These are phyloP conservation scores for Pseudoips prasinana DNA, from an alignment of 2,888 invertebrate genomes.

Conservation along the genomic window DNA sequence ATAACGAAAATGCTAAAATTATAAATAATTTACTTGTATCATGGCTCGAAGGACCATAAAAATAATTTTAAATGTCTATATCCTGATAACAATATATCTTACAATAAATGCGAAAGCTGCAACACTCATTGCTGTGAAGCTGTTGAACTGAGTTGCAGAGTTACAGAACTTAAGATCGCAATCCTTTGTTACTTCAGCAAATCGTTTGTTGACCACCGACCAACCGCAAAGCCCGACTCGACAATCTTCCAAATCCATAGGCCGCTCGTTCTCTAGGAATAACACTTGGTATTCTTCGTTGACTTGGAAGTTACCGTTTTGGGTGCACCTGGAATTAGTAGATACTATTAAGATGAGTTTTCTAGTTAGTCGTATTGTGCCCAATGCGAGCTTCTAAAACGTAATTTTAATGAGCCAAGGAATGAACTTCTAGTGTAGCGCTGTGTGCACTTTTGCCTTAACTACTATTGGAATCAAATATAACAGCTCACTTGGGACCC, in stretches of 20 bases:
- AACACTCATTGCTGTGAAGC: conserved; percentile 31
- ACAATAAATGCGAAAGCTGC: conserved; percentile 28
- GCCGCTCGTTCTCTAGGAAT: conserved; percentile 88
- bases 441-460: too few relatives aligned
- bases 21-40: neutral
- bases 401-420: too few relatives aligned
- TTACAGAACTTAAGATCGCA: conserved; percentile 83
- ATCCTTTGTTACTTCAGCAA: conserved; percentile 74
- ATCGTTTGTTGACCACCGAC: conserved; percentile 84
- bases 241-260: conserved; percentile 86
- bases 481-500: too few relatives aligned
- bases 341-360: neutral
- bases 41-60: too few relatives aligned
- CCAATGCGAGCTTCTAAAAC: too few relatives aligned
- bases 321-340: conserved; percentile 80
- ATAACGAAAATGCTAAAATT: neutral
- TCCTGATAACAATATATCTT: conserved; percentile 19
- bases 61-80: conserved; percentile 6
- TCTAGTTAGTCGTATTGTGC: too few relatives aligned
- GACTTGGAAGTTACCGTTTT: conserved; percentile 66
- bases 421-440: too few relatives aligned
- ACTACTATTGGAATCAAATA: too few relatives aligned
- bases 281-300: conserved; percentile 73
- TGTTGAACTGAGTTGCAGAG: conserved; percentile 36
- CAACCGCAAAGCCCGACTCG: conserved; percentile 90